Evolutionary conservation across 2,113 vertebrate species (phyloP), one percentile per base, ranked within the genome.

Genomic region (Heliornis fulica): DNA sequence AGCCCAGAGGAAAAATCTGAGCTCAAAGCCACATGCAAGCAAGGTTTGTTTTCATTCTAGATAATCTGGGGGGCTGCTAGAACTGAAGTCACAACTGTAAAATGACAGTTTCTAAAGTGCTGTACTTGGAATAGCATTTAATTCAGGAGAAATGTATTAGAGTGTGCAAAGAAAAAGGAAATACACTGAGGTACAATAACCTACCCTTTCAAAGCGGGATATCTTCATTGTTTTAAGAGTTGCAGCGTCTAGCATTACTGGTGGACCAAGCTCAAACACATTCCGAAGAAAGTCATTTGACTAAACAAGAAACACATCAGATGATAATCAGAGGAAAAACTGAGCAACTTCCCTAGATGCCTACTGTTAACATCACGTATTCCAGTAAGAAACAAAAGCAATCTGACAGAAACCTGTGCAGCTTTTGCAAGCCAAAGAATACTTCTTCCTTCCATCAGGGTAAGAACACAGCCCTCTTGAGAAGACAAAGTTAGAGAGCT

Each of bases 261-360:
- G 99, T 50, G 99, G 99, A 90, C 99, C 99, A 85, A 99, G 98
- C 91, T 99, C 99, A 98, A 99, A 99, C 56, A 99, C 98, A 31
- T 99, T 99, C 81, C 99, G 98, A 93, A 99, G 99, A 87, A 99
- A 99, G 85, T 99, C 99, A 91, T 99, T 99, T 28, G 98, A 98
- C 99, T 99, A 89, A 68, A 66, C 8, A 69, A 69, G 54, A 96
- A 83, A 76, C 56, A 93, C 50, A 90, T 14, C 14, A 31, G 65
- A 20, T 16, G 0, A 26, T 50, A 22, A 14, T 50, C 48, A 50
- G 48, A 22, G 13, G 48, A 50, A 23, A 50, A 50, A 50, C 48
- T 50, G 48, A 82, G 25, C 10, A 38, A 43, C 25, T 22, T 46
- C 5, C 56, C 18, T 31, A 34, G 40, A 40, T 9, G 9, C 50